These are phyloP conservation scores for Caenorhabditis doughertyi DNA, from an alignment of 2,888 invertebrate genomes.

Conservation along the genomic window DNA sequence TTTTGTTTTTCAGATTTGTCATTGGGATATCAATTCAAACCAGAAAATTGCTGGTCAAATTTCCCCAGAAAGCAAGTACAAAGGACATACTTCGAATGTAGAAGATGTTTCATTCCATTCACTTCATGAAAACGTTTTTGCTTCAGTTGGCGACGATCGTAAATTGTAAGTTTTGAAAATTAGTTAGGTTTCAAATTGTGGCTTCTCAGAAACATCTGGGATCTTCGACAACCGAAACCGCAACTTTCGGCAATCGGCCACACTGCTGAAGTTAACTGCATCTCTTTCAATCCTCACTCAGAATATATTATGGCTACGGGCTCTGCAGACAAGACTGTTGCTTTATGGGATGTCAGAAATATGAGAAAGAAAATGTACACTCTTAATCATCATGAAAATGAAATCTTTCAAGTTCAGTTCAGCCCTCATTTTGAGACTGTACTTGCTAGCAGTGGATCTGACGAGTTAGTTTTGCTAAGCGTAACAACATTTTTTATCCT, in stretches of 20 bases:
- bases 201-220: conserved; percentile 92
- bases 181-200: not conserved
- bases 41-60: conserved; percentile 94
- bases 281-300: conserved; percentile 98
- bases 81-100: conserved; percentile 87
- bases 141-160: conserved; percentile 99
- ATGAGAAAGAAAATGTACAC: conserved; percentile 97
- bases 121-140: conserved; percentile 96
- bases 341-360: conserved; percentile 98
- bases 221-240: conserved; percentile 96
- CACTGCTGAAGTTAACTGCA: conserved; percentile 95
- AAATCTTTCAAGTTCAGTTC: conserved; percentile 99
- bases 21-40: conserved; percentile 97
- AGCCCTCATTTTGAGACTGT: conserved; percentile 99
- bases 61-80: conserved; percentile 98
- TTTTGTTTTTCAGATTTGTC: conserved; percentile 87
- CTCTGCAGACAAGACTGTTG: conserved; percentile 97
- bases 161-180: conserved; percentile 85
- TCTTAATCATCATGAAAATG: conserved; percentile 99
- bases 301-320: conserved; percentile 99
- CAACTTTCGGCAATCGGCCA: conserved; percentile 99
- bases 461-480: conserved; percentile 87
- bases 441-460: conserved; percentile 97
- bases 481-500: not conserved
- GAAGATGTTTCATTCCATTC: conserved; percentile 98